Evolutionary conservation across 2,797 vertebrate species (phyloP), one percentile per base, ranked within the genome.

Genomic region (Myotis pilosus): DNA sequence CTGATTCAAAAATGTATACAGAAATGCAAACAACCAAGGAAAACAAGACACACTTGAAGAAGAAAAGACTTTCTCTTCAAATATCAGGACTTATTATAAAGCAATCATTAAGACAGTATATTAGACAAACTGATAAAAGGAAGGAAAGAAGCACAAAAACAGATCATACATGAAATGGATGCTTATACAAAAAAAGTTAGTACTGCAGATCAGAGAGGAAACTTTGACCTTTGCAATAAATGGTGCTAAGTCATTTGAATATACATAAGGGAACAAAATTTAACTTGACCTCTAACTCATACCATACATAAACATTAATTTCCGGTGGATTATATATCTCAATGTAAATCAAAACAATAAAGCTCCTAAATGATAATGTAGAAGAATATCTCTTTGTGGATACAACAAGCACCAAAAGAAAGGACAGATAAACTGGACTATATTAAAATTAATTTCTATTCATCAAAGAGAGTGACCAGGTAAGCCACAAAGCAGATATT

Each of bases 301-400:
- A 75, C 25, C 57, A 91, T 55, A 87, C 25, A 84, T 69, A 92
- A 96, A 94, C 36, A 95, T 87, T 89, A 57, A 96, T 82, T 96
- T 91, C 64, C 75, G 55, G n/a, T 69, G 8, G 10, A 68, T 87
- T 91, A 88, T 19, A 81, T 53, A 86, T 25, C 60, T 60, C 78
- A 95, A 85, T 68, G 22, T 62, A 88, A 66, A 33, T 85, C 62
- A 87, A 94, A 96, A 95, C 55, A 80, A 53, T 72, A 81, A 94
- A 91, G 75, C 9, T 57, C 66, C 78, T 87, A 83, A 71, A 87
- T 94, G 25, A 84, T 84, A 90, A 92, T 57, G 60, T 9, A 90
- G 72, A 91, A 79, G 28, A 95, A 22, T 23, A 53, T 49, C 41
- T 90, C 55, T 89, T 49, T 92, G 74, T 83, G n/a, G 41, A 33